Evolutionary conservation across 2,113 vertebrate genomes (phyloP).

Genomic region (Nannobrachium achirus): DNA sequence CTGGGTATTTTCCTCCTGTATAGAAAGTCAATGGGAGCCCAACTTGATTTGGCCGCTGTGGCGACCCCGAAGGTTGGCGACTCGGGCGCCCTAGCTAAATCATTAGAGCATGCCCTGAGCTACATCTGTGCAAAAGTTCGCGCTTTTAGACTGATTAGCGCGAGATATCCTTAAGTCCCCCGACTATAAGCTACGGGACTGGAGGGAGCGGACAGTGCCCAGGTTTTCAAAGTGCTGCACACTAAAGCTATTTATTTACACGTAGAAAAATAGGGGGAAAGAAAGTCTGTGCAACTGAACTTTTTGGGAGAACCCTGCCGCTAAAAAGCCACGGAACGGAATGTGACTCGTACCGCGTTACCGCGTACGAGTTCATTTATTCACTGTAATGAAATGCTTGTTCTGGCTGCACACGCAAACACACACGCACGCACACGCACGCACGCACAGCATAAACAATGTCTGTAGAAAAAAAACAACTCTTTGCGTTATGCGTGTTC

Average conservation of each 20-base stretch:
- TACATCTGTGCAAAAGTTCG: too few species aligned
- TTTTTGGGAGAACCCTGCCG: slow-evolving; percentile 33
- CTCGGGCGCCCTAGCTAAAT: too few species aligned
- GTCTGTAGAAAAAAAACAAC: slow-evolving; percentile 61
- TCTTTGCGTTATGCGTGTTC: slow-evolving; percentile 31
- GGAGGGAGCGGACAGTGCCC: slow-evolving; percentile 40
- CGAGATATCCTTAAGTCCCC: too few species aligned
- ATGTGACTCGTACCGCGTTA: neutral
- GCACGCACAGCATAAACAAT: slow-evolving; percentile 50
- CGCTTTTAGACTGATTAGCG: slow-evolving; percentile 1
- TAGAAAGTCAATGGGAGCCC: too few species aligned
- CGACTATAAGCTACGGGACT: too few species aligned
- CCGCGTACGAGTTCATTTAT: slow-evolving; percentile 18
- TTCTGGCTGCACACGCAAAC: slow-evolving; percentile 34
- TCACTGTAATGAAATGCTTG: slow-evolving; percentile 59
- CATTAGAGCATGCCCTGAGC: too few species aligned
- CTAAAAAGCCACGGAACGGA: slow-evolving; percentile 33
- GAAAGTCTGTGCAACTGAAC: neutral
- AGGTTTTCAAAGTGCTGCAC: slow-evolving; percentile 62
- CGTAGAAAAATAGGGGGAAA: slow-evolving; percentile 71
- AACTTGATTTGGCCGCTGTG: too few species aligned
- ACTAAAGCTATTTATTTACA: slow-evolving; percentile 62
- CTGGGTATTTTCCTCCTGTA: too few species aligned
- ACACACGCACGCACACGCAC: slow-evolving; percentile 24
- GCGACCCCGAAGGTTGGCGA: too few species aligned